Conservation (phyloP, 1,140 invertebrate genomes). For the Drosophila watanabei region DNA sequence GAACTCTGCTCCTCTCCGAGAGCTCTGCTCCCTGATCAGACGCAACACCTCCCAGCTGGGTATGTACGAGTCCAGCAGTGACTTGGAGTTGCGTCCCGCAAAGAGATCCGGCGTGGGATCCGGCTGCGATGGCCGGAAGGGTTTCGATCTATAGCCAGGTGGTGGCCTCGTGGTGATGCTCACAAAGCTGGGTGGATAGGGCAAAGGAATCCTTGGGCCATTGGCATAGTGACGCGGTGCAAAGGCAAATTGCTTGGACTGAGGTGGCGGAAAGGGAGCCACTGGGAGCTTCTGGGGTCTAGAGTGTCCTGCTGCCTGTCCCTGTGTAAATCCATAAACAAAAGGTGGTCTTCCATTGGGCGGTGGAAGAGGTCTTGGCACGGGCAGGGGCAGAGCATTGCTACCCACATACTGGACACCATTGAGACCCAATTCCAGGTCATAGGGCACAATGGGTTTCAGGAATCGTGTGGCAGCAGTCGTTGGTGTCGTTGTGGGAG, state of each 20-base stretch:
- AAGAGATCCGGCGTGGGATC: slow-evolving; percentile 73
- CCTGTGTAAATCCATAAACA: slow-evolving; percentile 36
- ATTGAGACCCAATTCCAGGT: slow-evolving; percentile 61
- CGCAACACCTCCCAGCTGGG: slow-evolving; percentile 79
- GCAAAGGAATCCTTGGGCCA: slow-evolving; percentile 57
- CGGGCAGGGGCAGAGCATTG: slow-evolving; percentile 41
- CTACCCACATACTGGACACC: slow-evolving; percentile 57
- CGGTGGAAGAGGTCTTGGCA: slow-evolving; percentile 31
- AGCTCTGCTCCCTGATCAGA: slow-evolving; percentile 52
- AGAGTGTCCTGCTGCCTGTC: not conserved
- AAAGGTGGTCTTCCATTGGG: slow-evolving; percentile 12
- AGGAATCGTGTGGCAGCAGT: slow-evolving; percentile 31
- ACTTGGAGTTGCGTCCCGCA: slow-evolving; percentile 64
- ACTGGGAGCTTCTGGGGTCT: slow-evolving; percentile 6
- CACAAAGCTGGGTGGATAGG: slow-evolving; percentile 80
- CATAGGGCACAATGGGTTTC: slow-evolving; percentile 71
- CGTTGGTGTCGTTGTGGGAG: slow-evolving; percentile 27
- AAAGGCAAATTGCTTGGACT: slow-evolving; percentile 74
- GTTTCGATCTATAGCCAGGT: slow-evolving; percentile 1
- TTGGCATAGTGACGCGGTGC: slow-evolving; percentile 62
- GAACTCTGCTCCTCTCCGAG: slow-evolving; percentile 1
- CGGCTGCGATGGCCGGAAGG: slow-evolving; percentile 64
- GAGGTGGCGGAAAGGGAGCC: slow-evolving; percentile 9
- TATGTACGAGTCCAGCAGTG: slow-evolving; percentile 79
- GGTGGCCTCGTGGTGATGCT: slow-evolving; percentile 72